These are phyloP conservation scores for Craterocephalus amniculus DNA, from an alignment of 2,797 vertebrate species.

Conservation along the genomic window DNA sequence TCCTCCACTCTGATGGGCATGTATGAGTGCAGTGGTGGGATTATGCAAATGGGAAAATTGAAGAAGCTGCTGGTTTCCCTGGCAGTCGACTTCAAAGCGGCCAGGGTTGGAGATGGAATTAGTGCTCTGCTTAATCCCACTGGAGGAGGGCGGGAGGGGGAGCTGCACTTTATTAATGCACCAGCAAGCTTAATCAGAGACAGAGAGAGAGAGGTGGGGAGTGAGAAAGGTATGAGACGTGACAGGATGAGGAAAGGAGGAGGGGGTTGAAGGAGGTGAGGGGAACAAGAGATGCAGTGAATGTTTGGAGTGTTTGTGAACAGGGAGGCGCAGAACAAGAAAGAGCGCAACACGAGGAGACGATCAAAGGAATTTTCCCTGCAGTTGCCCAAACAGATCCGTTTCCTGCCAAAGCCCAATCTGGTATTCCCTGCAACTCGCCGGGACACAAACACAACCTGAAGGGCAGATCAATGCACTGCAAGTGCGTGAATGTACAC, in stretches of 20 bases:
- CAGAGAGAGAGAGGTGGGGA: slow-evolving; percentile 8
- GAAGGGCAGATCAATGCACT: slow-evolving; percentile 37
- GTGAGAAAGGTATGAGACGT: slow-evolving; percentile 17
- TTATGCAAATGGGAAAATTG: slow-evolving; percentile 81
- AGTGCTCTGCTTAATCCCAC: slow-evolving; percentile 81
- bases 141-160: slow-evolving; percentile 69
- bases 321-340: not conserved
- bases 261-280: slow-evolving; percentile 20
- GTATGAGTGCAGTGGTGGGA: slow-evolving; percentile 75
- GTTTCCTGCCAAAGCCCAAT: slow-evolving; percentile 33
- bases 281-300: slow-evolving; percentile 28
- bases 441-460: slow-evolving; percentile 10
- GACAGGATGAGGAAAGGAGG: slow-evolving; percentile 34
- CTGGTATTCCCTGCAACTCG: slow-evolving; percentile 33
- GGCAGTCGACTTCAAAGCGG: slow-evolving; percentile 83
- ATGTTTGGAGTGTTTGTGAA: slow-evolving; percentile 27
- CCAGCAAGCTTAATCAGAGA: slow-evolving; percentile 71
- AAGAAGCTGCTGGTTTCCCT: slow-evolving; percentile 71
- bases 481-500: slow-evolving; percentile 8
- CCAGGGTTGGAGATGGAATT: slow-evolving; percentile 81
- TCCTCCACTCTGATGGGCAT: slow-evolving; percentile 76
- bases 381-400: slow-evolving; percentile 23
- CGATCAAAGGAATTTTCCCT: slow-evolving; percentile 60
- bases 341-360: slow-evolving; percentile 22
- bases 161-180: slow-evolving; percentile 79